These are phyloP conservation scores for Neopipo cinnamomea DNA, from an alignment of 2,113 vertebrate species.

Conservation along the genomic window DNA sequence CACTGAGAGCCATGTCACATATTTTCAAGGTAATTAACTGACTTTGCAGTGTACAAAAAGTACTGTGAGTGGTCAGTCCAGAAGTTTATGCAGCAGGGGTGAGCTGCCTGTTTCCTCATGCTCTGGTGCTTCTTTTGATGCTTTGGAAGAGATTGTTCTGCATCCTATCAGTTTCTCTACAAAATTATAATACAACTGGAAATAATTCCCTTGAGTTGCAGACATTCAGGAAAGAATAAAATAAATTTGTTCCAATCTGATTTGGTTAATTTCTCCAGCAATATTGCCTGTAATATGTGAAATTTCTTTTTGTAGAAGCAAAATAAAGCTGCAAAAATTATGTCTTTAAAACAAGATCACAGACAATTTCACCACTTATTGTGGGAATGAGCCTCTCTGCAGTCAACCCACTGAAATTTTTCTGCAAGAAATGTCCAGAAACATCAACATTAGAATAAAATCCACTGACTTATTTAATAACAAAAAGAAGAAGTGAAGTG, in stretches of 20 bases:
- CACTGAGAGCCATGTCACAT: neutral
- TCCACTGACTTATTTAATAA: neutral
- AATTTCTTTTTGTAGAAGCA: conserved; percentile 2
- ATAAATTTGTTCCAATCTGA: neutral
- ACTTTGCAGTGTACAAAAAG: neutral
- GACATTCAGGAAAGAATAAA: neutral
- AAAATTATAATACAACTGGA: neutral
- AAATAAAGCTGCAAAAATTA: neutral
- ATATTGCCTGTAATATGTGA: neutral
- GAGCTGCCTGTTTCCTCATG: neutral
- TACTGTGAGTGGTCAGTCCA: neutral
- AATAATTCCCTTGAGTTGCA: neutral
- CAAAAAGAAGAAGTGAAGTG: conserved; percentile 9
- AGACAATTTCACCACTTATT: neutral
- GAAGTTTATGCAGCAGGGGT: neutral
- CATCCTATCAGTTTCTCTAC: neutral
- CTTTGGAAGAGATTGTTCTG: neutral
- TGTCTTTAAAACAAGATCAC: neutral
- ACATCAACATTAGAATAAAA: neutral
- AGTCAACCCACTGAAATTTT: neutral
- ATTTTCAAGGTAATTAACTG: neutral
- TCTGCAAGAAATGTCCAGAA: neutral
- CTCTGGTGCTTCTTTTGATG: neutral
- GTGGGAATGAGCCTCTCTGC: neutral
- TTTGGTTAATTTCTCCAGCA: neutral